Conservation (phyloP, 2,113 vertebrate genomes). For the Neomonachus schauinslandi region DNA sequence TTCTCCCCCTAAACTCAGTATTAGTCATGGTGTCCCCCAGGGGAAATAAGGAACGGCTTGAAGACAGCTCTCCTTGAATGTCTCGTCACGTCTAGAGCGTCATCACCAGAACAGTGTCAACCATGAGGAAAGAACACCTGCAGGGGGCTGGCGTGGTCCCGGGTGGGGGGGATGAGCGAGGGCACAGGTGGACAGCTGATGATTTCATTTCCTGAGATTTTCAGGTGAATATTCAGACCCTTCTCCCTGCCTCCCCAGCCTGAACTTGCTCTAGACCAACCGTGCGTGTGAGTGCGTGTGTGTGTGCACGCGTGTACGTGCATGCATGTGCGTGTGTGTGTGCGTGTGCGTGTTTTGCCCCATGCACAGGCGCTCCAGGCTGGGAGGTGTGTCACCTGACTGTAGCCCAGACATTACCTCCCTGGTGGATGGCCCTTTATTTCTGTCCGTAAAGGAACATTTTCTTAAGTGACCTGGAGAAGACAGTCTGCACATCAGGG, state of each 20-base stretch:
- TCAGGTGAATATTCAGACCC: background rate
- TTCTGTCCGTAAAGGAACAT: background rate
- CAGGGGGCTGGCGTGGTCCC: rapidly evolving
- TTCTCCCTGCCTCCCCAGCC: rapidly evolving
- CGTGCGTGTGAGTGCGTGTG: no score
- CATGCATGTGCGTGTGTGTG: no score
- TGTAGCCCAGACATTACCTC: rapidly evolving
- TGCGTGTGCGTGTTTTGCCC: background rate
- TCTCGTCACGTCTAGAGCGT: rapidly evolving
- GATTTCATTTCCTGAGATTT: background rate
- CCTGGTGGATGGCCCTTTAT: rapidly evolving
- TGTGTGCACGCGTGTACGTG: no score
- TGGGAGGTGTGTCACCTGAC: rapidly evolving
- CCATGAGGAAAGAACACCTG: rapidly evolving
- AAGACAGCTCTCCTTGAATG: background rate
- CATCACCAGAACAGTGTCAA: rapidly evolving
- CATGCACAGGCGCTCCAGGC: rapidly evolving
- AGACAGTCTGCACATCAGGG: rapidly evolving
- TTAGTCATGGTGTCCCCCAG: rapidly evolving
- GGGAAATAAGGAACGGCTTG: background rate
- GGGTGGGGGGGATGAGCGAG: rapidly evolving
- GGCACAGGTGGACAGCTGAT: background rate
- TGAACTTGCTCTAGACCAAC: background rate
- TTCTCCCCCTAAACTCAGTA: rapidly evolving
- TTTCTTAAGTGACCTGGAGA: background rate